These are phyloP conservation scores for Platypus cylindrus DNA, from an alignment of 2,888 invertebrate genomes.

Conservation along the genomic window DNA sequence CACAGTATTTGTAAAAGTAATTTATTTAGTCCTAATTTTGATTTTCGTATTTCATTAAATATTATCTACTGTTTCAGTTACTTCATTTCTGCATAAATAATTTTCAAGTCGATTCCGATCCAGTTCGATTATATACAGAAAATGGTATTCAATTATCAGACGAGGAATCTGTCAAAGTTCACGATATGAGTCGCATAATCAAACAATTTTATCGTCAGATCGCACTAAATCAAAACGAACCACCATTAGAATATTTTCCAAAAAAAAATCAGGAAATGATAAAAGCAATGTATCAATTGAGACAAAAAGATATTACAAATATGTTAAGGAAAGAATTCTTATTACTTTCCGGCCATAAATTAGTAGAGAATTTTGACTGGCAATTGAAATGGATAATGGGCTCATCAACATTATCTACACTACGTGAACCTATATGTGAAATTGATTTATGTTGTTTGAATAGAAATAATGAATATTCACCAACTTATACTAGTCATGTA, in stretches of 20 bases:
- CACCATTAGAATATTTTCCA: slow-evolving; percentile 19
- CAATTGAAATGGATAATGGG: slow-evolving; percentile 42
- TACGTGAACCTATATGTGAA: slow-evolving; percentile 38
- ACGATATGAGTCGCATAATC: slow-evolving; percentile 13
- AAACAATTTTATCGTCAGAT: slow-evolving; percentile 26
- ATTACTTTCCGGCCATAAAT: slow-evolving; percentile 27
- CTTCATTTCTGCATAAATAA: no score
- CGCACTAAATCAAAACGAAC: slow-evolving; percentile 20
- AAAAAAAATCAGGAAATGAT: slow-evolving; percentile 16
- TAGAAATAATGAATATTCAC: slow-evolving; percentile 12
- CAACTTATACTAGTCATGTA: slow-evolving; percentile 17
- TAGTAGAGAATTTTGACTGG: slow-evolving; percentile 41
- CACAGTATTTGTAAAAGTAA: no score
- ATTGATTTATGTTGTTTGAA: slow-evolving; percentile 33
- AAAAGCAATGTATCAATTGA: slow-evolving; percentile 6
- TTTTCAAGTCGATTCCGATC: no score
- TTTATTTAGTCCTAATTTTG: no score
- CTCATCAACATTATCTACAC: slow-evolving; percentile 36
- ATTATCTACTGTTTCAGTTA: no score
- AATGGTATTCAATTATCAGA: no score
- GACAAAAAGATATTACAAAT: slow-evolving; percentile 8
- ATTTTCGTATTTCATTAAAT: no score
- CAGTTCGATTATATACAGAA: no score
- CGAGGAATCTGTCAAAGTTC: no score
- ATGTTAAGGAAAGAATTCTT: slow-evolving; percentile 24